Evolutionary conservation across 2,113 vertebrate species (phyloP), one percentile per base, ranked within the genome.

Genomic region (Brienomyrus longianalis): DNA sequence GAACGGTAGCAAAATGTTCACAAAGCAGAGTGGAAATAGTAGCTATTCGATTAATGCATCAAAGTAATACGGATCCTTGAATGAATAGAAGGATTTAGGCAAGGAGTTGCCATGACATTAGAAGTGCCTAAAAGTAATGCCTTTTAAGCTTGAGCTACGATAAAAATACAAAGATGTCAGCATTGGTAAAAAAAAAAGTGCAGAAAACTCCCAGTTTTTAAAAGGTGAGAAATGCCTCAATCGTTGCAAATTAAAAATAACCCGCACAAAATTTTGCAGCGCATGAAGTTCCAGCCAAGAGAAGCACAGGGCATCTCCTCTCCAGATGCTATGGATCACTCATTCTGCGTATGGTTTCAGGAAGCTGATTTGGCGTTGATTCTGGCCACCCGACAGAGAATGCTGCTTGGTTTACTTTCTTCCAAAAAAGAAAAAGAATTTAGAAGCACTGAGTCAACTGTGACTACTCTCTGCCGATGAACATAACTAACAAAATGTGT

Each of bases 311-410:
- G 43, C 35, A 51, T 90, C 83, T 70, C 39, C 70, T 83, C 50
- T 86, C 83, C 89, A 90, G 89, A 74, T 90, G 89, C 83, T 48
- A 11, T n/a, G 84, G 45, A 86, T 86, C 77, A 59, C 52, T 59
- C 35, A 59, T 31, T 54, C 21, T 11, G 50, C 15, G 59, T 27
- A 86, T 74, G n/a, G 5, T 62, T 90, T 86, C 31, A 70, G 84
- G 54, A 90, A 52, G 56, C 45, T 15, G 54, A 54, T 59, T 84
- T 74, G 84, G 45, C 27, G 13, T 84, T 11, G 35, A 11, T 19
- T 7, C 50, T 70, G 27, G 84, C 54, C 59, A 74, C 8, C 27
- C 48, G 47, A 52, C 43, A 45, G 31, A 39, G 52, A 43, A 43
- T 27, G 21, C 17, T 48, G 48, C 85, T 48, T 48, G 45, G 39